phyloP scores from a whole-genome alignment of 2,888 invertebrate genomes.

The Poecilus cupreus region DNA sequence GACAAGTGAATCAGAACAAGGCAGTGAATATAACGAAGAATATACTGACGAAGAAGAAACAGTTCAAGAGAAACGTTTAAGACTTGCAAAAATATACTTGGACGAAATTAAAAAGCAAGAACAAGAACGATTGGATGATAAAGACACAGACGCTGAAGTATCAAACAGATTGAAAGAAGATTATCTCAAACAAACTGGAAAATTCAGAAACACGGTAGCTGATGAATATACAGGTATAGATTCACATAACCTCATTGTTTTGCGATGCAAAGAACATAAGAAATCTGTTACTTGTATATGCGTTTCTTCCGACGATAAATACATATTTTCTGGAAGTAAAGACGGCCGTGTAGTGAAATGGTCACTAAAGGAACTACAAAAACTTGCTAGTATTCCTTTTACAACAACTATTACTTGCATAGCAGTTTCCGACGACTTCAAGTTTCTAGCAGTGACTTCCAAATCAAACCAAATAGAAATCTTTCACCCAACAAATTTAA shows the following conservation, averaged over 20 bases:
- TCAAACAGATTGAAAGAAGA: constrained; percentile 88
- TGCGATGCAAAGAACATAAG: constrained; percentile 87
- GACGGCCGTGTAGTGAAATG: constrained; percentile 93
- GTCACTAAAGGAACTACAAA: constrained; percentile 79
- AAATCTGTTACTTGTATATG: constrained; percentile 87
- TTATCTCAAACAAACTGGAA: constrained; percentile 90
- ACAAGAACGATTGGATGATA: constrained; percentile 76
- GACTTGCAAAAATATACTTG: constrained; percentile 92
- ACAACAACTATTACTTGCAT: constrained; percentile 77
- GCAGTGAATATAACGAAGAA: constrained; percentile 69
- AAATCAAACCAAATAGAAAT: constrained; percentile 83
- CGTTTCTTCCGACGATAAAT: constrained; percentile 82
- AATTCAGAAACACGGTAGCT: constrained; percentile 85
- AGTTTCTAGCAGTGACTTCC: constrained; percentile 86
- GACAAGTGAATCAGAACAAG: constrained; percentile 79
- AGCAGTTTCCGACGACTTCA: constrained; percentile 85
- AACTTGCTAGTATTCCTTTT: constrained; percentile 76
- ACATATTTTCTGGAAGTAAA: constrained; percentile 89
- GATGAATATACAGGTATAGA: constrained; percentile 75
- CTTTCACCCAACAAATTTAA: constrained; percentile 87
- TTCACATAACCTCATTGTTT: constrained; percentile 72
- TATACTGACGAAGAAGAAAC: constrained; percentile 82
- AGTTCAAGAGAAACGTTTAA: constrained; percentile 91
- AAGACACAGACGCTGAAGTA: constrained; percentile 77
- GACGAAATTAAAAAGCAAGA: constrained; percentile 90